These are phyloP conservation scores for Tipula helvola DNA, from an alignment of 2,888 invertebrate genomes.

Conservation along the genomic window DNA sequence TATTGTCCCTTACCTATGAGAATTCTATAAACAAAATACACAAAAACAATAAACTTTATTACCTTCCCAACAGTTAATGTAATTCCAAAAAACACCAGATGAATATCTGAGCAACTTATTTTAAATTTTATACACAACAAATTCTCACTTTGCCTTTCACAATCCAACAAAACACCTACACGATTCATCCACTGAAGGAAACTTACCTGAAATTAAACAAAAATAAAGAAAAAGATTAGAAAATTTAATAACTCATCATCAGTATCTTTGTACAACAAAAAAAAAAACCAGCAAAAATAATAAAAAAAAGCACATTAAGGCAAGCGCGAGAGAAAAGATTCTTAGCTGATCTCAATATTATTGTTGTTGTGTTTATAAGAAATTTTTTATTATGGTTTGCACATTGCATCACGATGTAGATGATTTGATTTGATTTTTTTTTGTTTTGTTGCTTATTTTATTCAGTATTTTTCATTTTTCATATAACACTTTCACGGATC, in stretches of 20 bases:
- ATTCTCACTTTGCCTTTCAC: background rate
- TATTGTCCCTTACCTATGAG: background rate
- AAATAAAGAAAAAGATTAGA: background rate
- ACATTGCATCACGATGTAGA: slow-evolving; percentile 13
- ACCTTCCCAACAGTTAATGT: background rate
- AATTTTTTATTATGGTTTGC: background rate
- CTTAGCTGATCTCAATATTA: background rate
- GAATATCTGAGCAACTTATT: background rate
- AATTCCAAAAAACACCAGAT: background rate
- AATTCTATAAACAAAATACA: background rate
- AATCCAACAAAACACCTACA: background rate
- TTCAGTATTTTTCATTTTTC: background rate
- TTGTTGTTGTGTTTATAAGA: background rate
- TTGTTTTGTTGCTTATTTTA: background rate
- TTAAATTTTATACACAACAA: background rate
- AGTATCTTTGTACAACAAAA: background rate
- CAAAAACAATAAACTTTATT: background rate
- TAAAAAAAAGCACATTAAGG: background rate
- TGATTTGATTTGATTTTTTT: slow-evolving; percentile 8
- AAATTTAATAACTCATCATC: slow-evolving; percentile 4
- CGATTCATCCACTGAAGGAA: background rate
- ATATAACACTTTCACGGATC: slow-evolving; percentile 14
- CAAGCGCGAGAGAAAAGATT: background rate
- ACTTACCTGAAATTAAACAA: background rate
- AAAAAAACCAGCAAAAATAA: background rate